These are phyloP conservation scores for Tethea ocularis DNA, from an alignment of 2,888 invertebrate genomes.

Conservation along the genomic window DNA sequence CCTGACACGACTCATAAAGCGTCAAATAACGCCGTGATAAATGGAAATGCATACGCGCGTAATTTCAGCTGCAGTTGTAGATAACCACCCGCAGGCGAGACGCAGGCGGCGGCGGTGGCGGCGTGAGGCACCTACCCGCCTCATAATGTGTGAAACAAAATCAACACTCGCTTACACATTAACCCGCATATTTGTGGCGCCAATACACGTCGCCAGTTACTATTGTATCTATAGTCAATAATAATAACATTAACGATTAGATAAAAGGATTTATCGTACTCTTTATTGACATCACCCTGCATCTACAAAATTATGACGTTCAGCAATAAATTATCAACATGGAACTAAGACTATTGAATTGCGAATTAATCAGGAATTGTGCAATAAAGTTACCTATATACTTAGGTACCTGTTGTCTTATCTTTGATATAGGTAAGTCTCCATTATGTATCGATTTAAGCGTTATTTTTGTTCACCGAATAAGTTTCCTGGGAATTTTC, in stretches of 20 bases:
- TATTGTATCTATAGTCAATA: slow-evolving; percentile 48
- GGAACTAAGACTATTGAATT: background rate
- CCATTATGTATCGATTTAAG: background rate
- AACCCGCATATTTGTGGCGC: slow-evolving; percentile 71
- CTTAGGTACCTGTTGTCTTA: background rate
- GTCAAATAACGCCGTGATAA: slow-evolving; percentile 46
- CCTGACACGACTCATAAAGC: slow-evolving; percentile 24
- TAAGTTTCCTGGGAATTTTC: background rate
- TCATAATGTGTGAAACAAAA: slow-evolving; percentile 21
- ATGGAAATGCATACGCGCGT: slow-evolving; percentile 46
- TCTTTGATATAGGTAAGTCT: background rate
- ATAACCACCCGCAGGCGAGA: slow-evolving; percentile 19
- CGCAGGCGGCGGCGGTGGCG: background rate
- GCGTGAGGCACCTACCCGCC: background rate
- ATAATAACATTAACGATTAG: slow-evolving; percentile 48
- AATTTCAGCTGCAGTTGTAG: slow-evolving; percentile 46
- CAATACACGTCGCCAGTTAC: slow-evolving; percentile 54
- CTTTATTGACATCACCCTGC: slow-evolving; percentile 41
- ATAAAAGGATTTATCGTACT: slow-evolving; percentile 49
- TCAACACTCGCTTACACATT: slow-evolving; percentile 52
- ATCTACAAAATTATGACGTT: slow-evolving; percentile 38
- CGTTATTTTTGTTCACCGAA: background rate
- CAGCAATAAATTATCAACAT: background rate
- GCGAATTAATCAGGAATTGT: background rate
- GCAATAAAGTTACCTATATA: background rate